Conservation (phyloP, 2,888 invertebrate species). For the Lithophane semibrunnea region DNA sequence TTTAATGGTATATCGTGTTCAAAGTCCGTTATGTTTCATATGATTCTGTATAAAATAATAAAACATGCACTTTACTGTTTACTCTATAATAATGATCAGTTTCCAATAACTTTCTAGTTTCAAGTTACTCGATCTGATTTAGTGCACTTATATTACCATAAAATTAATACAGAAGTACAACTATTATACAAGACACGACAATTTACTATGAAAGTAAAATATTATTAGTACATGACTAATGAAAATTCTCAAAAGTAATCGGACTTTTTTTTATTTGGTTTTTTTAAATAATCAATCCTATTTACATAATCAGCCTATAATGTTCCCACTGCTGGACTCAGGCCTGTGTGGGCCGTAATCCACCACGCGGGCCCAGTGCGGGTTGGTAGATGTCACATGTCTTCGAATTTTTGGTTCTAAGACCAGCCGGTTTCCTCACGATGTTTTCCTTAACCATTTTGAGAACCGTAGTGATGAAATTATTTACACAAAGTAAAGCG, state of each 20-base stretch:
- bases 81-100: slow-evolving; percentile 35
- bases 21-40: slow-evolving; percentile 21
- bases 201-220: not conserved
- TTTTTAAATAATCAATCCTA: too few species aligned
- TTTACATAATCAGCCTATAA: too few species aligned
- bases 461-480: too few species aligned
- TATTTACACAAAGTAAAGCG: too few species aligned
- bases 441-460: too few species aligned
- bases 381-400: too few species aligned
- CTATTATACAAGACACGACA: not conserved
- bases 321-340: too few species aligned
- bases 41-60: slow-evolving; percentile 17
- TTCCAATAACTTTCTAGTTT: slow-evolving; percentile 54
- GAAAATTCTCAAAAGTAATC: not conserved
- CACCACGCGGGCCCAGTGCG: too few species aligned
- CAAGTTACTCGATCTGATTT: slow-evolving; percentile 44
- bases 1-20: slow-evolving; percentile 26
- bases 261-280: too few species aligned
- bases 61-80: slow-evolving; percentile 50
- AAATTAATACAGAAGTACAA: slow-evolving; percentile 21
- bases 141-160: not conserved
- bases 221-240: not conserved
- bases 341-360: too few species aligned
- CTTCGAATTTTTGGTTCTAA: too few species aligned
- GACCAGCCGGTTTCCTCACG: too few species aligned